phyloP scores from a whole-genome alignment of 2,797 vertebrate species.

The Channallabes apus region DNA sequence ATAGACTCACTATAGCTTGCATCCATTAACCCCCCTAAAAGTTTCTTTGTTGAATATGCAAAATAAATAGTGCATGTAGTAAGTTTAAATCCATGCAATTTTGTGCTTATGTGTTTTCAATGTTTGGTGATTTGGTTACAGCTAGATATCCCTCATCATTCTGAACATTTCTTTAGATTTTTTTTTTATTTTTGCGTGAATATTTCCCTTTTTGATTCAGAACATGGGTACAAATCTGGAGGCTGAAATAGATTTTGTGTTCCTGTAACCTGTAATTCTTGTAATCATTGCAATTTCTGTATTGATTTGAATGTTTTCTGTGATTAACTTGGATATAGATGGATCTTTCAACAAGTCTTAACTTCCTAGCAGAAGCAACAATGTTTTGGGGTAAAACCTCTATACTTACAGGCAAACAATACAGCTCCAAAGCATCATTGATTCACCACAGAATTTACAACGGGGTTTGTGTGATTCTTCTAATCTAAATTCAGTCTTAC shows the following conservation, averaged over 20 bases:
- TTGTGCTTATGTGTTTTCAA: background rate
- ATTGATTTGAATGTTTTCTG: background rate
- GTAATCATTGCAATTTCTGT: background rate
- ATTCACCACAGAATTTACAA: background rate
- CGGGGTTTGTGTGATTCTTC: background rate
- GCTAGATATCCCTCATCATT: background rate
- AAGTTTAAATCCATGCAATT: background rate
- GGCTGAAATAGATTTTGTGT: background rate
- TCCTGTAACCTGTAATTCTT: background rate
- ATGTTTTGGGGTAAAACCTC: background rate
- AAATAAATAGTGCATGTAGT: background rate
- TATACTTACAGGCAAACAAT: background rate
- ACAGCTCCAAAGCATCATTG: background rate
- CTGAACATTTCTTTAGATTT: background rate
- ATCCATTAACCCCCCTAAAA: background rate
- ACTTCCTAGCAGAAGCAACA: background rate
- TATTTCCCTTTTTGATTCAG: background rate
- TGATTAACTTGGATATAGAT: background rate
- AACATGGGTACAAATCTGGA: background rate
- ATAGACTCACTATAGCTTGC: background rate
- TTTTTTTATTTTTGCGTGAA: background rate
- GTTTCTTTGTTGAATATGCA: background rate
- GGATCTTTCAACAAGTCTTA: background rate
- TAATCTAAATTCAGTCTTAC: background rate
- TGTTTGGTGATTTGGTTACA: background rate